phyloP scores from a whole-genome alignment of 2,888 invertebrate genomes.

The Caradrina kadenii region DNA sequence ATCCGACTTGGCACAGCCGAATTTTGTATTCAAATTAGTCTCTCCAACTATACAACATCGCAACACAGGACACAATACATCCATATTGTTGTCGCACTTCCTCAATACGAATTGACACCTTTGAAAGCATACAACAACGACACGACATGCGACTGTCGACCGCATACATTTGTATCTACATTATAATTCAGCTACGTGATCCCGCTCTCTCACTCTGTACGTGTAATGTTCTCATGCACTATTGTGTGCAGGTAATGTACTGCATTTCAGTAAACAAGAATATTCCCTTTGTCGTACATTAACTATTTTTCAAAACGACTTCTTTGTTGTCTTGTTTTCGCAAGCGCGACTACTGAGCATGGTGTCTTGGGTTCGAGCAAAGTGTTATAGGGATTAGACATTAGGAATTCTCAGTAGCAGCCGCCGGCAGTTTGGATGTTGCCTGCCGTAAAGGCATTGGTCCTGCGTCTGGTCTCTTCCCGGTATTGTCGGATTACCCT shows the following conservation, averaged over 20 bases:
- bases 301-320: no score
- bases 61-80: slow-evolving; percentile 3
- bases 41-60: neutral
- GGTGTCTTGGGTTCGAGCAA: no score
- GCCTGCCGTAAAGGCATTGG: no score
- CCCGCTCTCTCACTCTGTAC: slow-evolving; percentile 21
- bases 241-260: slow-evolving; percentile 29
- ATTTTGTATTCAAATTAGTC: neutral
- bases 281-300: slow-evolving; percentile 10
- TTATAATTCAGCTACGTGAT: slow-evolving; percentile 55
- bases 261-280: slow-evolving; percentile 42
- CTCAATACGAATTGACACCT: slow-evolving; percentile 30
- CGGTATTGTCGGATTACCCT: no score
- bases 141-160: slow-evolving; percentile 24
- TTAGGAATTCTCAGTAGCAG: no score
- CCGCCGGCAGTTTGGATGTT: no score
- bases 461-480: no score
- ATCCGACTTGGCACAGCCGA: neutral
- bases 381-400: no score
- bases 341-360: no score
- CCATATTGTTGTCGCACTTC: neutral
- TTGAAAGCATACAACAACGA: slow-evolving; percentile 15
- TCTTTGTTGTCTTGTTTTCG: no score
- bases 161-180: slow-evolving; percentile 8
- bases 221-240: slow-evolving; percentile 43